Conservation (phyloP, 2,113 vertebrate species). For the Aphyosemion australe region DNA sequence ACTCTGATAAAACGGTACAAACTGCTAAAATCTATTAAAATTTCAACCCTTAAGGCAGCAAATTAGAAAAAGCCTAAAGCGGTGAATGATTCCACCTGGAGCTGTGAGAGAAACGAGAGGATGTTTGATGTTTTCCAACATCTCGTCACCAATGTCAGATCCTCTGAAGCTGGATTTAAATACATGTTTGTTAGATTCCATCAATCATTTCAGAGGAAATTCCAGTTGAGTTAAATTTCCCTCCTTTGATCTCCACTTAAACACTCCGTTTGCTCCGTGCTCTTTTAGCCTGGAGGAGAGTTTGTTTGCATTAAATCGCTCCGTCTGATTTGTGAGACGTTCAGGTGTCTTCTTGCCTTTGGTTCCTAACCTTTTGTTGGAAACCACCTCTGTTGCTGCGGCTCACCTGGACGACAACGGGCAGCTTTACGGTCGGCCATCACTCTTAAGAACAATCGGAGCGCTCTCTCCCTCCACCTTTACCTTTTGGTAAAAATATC, state of each 20-base stretch:
- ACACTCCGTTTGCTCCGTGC: background rate
- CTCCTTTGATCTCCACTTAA: constrained; percentile 1
- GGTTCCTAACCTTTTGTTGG: constrained; percentile 22
- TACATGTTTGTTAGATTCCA: background rate
- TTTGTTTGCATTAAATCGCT: constrained; percentile 16
- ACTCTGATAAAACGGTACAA: background rate
- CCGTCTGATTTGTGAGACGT: constrained; percentile 41
- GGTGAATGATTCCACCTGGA: background rate
- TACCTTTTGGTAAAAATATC: constrained; percentile 73
- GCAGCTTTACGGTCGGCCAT: constrained; percentile 67
- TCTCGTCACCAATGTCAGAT: background rate
- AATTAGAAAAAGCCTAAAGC: background rate
- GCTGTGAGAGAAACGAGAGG: background rate
- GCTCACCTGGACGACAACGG: constrained; percentile 67
- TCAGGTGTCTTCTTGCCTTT: constrained; percentile 13
- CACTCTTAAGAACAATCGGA: constrained; percentile 70
- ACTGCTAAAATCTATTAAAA: background rate
- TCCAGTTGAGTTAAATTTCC: background rate
- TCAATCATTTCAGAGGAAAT: constrained; percentile 6
- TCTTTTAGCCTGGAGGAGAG: background rate
- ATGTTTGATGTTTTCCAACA: background rate
- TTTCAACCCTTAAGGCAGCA: background rate
- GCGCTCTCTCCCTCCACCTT: constrained; percentile 36
- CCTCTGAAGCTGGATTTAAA: background rate
- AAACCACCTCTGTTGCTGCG: constrained; percentile 39